phyloP scores from a whole-genome alignment of 2,797 vertebrate genomes.

The Morus bassanus region DNA sequence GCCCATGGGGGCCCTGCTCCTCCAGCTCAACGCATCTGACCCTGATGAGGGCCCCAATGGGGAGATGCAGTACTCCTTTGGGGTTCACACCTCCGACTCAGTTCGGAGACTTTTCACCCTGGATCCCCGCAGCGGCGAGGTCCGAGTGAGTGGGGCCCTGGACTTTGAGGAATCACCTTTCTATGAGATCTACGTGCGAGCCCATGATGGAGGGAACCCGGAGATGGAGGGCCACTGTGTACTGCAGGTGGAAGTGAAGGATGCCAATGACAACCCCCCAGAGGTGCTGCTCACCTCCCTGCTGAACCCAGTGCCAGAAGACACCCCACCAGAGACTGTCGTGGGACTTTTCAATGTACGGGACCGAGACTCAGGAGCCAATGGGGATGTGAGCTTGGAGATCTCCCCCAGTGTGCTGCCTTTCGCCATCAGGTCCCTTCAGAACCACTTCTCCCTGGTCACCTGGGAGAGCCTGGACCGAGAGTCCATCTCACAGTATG shows the following conservation, averaged over 20 bases:
- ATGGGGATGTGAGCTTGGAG: constrained; percentile 84
- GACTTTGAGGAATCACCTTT: constrained; percentile 86
- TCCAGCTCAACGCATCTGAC: constrained; percentile 90
- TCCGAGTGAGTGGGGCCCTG: constrained; percentile 82
- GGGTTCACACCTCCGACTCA: constrained; percentile 86
- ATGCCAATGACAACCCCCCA: constrained; percentile 91
- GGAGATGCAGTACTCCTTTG: constrained; percentile 86
- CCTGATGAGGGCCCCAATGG: constrained; percentile 88
- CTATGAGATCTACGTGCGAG: constrained; percentile 90
- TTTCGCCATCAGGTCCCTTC: constrained; percentile 85
- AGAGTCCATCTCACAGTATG: constrained; percentile 85
- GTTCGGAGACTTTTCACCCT: constrained; percentile 83
- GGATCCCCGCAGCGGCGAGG: constrained; percentile 85
- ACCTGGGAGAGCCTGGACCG: constrained; percentile 85
- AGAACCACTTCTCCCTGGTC: constrained; percentile 87
- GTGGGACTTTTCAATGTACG: constrained; percentile 88
- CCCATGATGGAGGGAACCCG: constrained; percentile 87
- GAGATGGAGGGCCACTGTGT: constrained; percentile 94
- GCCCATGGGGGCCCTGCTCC: constrained; percentile 83
- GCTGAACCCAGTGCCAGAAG: constrained; percentile 85
- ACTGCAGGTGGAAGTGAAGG: constrained; percentile 87
- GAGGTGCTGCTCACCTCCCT: constrained; percentile 88
- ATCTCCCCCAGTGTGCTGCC: constrained; percentile 84
- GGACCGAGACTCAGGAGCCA: constrained; percentile 87
- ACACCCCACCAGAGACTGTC: constrained; percentile 82